These are phyloP conservation scores for Drosophila pallidifrons DNA, from an alignment of 1,140 invertebrate genomes.

Conservation along the genomic window DNA sequence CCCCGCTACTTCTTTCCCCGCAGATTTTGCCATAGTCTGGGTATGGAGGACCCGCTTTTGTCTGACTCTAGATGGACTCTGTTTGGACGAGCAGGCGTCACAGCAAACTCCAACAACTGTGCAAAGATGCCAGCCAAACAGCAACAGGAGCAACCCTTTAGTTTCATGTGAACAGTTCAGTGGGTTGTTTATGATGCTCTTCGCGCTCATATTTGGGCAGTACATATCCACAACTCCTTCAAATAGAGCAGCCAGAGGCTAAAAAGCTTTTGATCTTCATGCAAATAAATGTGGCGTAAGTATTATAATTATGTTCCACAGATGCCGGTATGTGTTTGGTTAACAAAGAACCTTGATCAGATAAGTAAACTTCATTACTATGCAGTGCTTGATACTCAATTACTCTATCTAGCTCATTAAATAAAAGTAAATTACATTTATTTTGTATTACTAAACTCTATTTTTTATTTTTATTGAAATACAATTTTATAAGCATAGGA, in stretches of 20 bases:
- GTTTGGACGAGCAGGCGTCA: constrained; percentile 40
- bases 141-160: constrained; percentile 32
- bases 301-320: background rate
- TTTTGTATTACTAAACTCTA: too few relatives aligned
- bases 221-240: constrained; percentile 27
- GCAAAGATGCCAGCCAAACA: constrained; percentile 19
- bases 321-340: background rate
- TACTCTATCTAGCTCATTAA: background rate
- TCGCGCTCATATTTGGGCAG: constrained; percentile 12
- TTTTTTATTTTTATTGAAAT: too few relatives aligned
- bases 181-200: constrained; percentile 1
- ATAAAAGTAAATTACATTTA: too few relatives aligned
- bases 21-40: background rate
- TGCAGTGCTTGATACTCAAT: background rate
- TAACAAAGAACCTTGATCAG: constrained; percentile 7
- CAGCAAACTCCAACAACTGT: constrained; percentile 9
- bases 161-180: background rate
- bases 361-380: background rate
- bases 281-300: background rate
- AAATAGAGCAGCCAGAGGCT: background rate
- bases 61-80: constrained; percentile 6
- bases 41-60: background rate
- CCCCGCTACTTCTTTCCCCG: background rate
- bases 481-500: too few relatives aligned
- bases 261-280: constrained; percentile 34